Conservation (phyloP, 2,888 invertebrate genomes). For the Seira musarum region DNA sequence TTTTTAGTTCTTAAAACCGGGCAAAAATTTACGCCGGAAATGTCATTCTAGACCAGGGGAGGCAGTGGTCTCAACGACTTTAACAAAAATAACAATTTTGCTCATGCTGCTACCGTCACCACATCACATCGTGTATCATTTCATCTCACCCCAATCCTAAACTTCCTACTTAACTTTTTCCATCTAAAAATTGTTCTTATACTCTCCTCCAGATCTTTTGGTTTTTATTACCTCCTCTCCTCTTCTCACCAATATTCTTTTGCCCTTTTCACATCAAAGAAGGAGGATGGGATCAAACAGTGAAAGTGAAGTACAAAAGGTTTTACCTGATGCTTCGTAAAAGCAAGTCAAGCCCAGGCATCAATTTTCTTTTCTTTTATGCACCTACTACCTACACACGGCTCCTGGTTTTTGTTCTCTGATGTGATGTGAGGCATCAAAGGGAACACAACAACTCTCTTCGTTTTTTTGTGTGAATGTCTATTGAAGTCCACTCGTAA, state of each 20-base stretch:
- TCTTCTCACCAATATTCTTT: neutral
- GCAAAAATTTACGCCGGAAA: too few species aligned
- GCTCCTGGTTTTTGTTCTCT: too few species aligned
- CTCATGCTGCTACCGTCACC: neutral
- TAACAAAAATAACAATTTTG: too few species aligned
- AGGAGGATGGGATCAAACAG: too few species aligned
- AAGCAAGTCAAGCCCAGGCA: too few species aligned
- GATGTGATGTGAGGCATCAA: neutral
- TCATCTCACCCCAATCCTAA: slow-evolving; percentile 4
- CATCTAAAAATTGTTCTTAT: neutral
- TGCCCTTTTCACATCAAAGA: neutral
- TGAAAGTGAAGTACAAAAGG: neutral
- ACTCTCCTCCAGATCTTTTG: neutral
- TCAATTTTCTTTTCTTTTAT: neutral
- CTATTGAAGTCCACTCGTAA: slow-evolving; percentile 41
- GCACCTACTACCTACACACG: too few species aligned
- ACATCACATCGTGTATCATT: neutral
- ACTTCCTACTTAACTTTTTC: too few species aligned
- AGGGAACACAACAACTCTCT: neutral
- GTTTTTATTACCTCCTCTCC: too few species aligned
- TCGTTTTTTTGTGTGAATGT: neutral
- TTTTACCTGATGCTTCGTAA: slow-evolving; percentile 2
- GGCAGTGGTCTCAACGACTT: too few species aligned
- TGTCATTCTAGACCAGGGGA: too few species aligned
- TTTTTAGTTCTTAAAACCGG: too few species aligned